These are phyloP conservation scores for Protophormia terraenovae DNA, from an alignment of 2,888 invertebrate genomes.

Conservation along the genomic window DNA sequence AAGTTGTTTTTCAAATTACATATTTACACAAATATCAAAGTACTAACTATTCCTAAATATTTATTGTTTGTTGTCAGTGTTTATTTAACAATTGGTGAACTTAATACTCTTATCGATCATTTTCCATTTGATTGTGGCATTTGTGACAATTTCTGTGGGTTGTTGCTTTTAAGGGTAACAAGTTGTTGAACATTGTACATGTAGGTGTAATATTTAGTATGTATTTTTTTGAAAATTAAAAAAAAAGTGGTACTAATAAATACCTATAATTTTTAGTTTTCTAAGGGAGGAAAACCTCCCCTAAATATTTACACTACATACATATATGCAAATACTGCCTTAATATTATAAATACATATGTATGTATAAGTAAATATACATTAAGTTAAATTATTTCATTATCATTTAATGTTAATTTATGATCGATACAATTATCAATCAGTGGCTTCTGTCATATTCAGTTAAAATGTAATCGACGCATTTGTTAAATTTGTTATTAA, in stretches of 20 bases:
- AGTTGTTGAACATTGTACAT: not conserved
- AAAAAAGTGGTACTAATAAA: no score
- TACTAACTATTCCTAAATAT: not conserved
- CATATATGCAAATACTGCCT: no score
- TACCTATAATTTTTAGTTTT: no score
- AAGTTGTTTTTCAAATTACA: slow-evolving; percentile 15
- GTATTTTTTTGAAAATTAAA: no score
- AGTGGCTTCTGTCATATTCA: slow-evolving; percentile 26
- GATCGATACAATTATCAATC: slow-evolving; percentile 53
- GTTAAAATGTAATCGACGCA: slow-evolving; percentile 19
- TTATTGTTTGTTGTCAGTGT: not conserved
- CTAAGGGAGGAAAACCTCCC: no score
- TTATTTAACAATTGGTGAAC: not conserved
- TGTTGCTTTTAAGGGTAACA: not conserved
- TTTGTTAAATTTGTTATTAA: slow-evolving; percentile 44
- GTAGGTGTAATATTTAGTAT: not conserved
- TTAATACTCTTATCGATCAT: slow-evolving; percentile 26
- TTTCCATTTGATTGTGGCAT: not conserved
- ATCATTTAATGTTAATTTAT: slow-evolving; percentile 64
- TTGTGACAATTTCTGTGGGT: no score
- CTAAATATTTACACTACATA: no score
- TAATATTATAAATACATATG: no score
- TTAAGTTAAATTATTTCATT: slow-evolving; percentile 14
- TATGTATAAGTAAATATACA: no score
- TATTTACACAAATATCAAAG: slow-evolving; percentile 3